Percentiles rank a stretch among this genome's conserved stretches.
phyloP scores from a whole-genome alignment of 2,888 invertebrate species.

The Macrosoma leucophasiata region DNA sequence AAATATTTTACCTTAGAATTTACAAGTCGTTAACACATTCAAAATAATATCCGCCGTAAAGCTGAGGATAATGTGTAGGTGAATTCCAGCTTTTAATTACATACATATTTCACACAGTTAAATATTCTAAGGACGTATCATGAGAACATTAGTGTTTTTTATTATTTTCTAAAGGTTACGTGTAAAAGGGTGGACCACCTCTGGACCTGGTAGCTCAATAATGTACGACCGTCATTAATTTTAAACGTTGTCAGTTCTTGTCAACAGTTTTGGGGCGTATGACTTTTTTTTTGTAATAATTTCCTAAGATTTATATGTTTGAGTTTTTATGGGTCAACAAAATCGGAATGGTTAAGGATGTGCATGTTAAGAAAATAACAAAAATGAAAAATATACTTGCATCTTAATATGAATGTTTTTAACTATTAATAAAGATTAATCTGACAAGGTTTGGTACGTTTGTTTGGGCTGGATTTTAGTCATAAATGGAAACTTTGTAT shows the following conservation, averaged over 20 bases:
- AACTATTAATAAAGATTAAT: too few relatives aligned
- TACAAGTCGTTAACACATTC: too few relatives aligned
- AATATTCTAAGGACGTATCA: constrained; percentile 41
- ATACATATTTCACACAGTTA: constrained; percentile 51
- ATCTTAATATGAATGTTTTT: too few relatives aligned
- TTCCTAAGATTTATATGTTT: constrained; percentile 55
- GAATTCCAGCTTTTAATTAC: constrained; percentile 49
- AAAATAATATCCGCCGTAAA: too few relatives aligned
- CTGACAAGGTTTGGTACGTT: too few relatives aligned
- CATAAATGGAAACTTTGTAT: too few relatives aligned
- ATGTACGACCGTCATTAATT: constrained; percentile 65
- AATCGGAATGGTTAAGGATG: too few relatives aligned
- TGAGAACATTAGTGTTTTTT: constrained; percentile 37
- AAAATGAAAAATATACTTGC: too few relatives aligned
- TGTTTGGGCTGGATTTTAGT: too few relatives aligned
- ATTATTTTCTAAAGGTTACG: constrained; percentile 32
- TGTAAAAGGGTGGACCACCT: constrained; percentile 64
- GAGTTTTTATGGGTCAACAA: constrained; percentile 22
- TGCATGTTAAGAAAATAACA: too few relatives aligned
- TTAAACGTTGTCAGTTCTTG: constrained; percentile 61
- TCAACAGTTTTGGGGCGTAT: constrained; percentile 60
- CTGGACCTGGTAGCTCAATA: constrained; percentile 63
- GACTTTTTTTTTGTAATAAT: constrained; percentile 44
- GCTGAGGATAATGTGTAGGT: too few relatives aligned
- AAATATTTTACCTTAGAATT: constrained; percentile 45